Conservation (phyloP, 2,113 vertebrate species). For the Trachemys scripta region DNA sequence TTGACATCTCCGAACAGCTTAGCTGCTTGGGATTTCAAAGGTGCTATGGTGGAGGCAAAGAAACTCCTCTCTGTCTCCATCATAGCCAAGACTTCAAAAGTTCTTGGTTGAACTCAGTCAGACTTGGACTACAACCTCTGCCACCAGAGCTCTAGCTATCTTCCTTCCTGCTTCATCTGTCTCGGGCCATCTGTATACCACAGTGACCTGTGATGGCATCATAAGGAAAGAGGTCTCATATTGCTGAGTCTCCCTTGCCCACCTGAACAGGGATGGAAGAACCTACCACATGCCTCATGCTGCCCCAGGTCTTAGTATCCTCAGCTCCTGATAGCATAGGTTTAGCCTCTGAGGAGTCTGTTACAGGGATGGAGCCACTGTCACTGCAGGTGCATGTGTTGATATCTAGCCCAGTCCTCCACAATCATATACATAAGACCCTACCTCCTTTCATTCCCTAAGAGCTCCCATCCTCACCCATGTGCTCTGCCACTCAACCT, state of each 20-base stretch:
- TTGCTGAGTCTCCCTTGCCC: background rate
- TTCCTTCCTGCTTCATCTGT: background rate
- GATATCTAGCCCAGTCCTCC: background rate
- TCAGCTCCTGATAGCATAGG: background rate
- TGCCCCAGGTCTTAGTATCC: background rate
- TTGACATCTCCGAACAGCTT: background rate
- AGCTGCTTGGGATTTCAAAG: slow-evolving; percentile 1
- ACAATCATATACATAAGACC: background rate
- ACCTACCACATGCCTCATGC: background rate
- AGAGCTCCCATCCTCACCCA: background rate
- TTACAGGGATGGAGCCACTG: background rate
- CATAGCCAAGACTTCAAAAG: background rate
- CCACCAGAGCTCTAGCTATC: background rate
- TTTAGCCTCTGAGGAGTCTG: background rate
- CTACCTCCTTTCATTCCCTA: background rate
- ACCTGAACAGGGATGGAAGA: background rate
- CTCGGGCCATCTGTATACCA: background rate
- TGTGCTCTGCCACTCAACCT: background rate
- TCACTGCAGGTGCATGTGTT: background rate
- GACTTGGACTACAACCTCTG: background rate
- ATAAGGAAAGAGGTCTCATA: background rate
- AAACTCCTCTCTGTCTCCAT: background rate
- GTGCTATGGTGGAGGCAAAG: background rate
- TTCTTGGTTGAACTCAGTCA: background rate
- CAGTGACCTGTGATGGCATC: accelerated